Evolutionary conservation across 2,888 invertebrate species (phyloP).

Genomic region (Melinopterus prodromus): DNA sequence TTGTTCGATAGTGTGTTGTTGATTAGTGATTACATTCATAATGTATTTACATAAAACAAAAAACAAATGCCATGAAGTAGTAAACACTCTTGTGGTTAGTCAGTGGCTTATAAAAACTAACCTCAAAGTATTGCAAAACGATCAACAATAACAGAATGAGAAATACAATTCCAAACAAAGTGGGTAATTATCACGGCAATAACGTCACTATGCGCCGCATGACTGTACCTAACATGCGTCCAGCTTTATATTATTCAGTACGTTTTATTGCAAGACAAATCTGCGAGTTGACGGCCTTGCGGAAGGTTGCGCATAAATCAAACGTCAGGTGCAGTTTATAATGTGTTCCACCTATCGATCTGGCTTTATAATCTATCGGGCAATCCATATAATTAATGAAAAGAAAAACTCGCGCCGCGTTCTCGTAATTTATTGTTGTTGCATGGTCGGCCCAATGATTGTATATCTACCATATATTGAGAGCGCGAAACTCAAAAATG

Average conservation of each 20-base stretch:
- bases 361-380: not conserved
- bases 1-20: not conserved
- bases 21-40: not conserved
- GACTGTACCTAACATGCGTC: slow-evolving; percentile 4
- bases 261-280: slow-evolving; percentile 23
- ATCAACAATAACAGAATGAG: slow-evolving; percentile 9
- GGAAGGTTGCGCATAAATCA: slow-evolving; percentile 40
- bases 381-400: not conserved
- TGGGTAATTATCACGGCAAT: not conserved
- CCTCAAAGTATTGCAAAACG: not conserved
- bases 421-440: not conserved
- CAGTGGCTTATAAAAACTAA: not conserved
- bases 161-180: not conserved
- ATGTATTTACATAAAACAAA: no score
- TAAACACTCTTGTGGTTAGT: not conserved
- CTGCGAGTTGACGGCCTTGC: slow-evolving; percentile 39
- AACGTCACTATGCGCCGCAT: slow-evolving; percentile 9
- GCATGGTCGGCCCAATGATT: not conserved
- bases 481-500: not conserved
- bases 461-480: not conserved
- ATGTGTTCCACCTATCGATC: slow-evolving; percentile 4
- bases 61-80: no score
- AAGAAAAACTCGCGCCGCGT: not conserved
- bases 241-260: slow-evolving; percentile 12
- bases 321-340: slow-evolving; percentile 36